Evolutionary conservation across 2,797 vertebrate genomes (phyloP), one percentile per base, ranked within the genome.

Genomic region (Botia kubotai): DNA sequence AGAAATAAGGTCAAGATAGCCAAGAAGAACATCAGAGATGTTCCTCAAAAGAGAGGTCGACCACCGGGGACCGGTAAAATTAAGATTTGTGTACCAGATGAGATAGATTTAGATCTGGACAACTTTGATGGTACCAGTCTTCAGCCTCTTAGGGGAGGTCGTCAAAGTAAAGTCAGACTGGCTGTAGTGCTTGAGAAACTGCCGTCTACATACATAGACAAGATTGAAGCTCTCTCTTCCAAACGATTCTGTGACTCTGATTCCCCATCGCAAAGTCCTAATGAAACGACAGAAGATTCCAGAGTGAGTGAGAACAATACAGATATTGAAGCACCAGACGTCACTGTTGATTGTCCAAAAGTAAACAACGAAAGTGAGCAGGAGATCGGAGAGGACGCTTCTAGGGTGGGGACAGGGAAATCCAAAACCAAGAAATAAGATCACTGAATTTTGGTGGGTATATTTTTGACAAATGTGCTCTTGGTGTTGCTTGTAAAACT

Each of bases 21-120:
- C 2, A 23, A 29, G 16, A 74, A 63, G 50, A 66, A 71, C 0
- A 55, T 39, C 0, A 71, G 79, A 0, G 75, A 50, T 12, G 0
- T 52, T 0, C 82, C 86, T 0, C 83, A 86, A 5, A 93, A 92
- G 87, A 89, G 92, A 23, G 94, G 94, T 0, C 92, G 93, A 0
- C 93, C 93, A 0, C 91, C 89, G 86, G 88, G 89, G 23, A 90
- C 91, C 0, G 23, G 52, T 72, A 92, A 88, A 72, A 87, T 87
- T 79, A 90, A 84, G 0, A 17, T 23, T 4, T n/a, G 29, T 8
- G 52, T 33, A 12, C 65, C 67, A 5, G 65, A 74, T 39, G 21
- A 36, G 8, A 33, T 69, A 26, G 62, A 84, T 23, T 14, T 17
- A 39, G 76, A 55, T 72, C 16, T 71, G 11, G 66, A 29, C 39